These are phyloP conservation scores for Girardia tigrina DNA, from an alignment of 2,888 invertebrate species.

Conservation along the genomic window DNA sequence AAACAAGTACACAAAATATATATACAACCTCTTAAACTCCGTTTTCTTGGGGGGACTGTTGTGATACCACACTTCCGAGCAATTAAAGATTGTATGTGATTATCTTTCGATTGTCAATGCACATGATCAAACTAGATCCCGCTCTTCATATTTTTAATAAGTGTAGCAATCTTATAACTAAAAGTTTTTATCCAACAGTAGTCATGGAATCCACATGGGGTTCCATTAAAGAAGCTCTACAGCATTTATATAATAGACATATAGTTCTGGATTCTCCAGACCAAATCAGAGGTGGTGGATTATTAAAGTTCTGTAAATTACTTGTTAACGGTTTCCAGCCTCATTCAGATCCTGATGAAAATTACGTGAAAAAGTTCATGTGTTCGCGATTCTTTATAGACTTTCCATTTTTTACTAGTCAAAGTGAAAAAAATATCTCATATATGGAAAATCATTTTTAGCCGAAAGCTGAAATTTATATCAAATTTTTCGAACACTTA, in stretches of 20 bases:
- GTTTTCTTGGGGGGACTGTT: too few relatives aligned
- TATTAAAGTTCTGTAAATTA: background rate
- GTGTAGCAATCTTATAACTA: background rate
- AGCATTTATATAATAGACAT: background rate
- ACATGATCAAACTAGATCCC: too few relatives aligned
- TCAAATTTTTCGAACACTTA: background rate
- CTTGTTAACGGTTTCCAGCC: conserved; percentile 1
- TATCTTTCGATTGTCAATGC: too few relatives aligned
- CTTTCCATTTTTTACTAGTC: background rate
- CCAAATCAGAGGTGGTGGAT: conserved; percentile 15
- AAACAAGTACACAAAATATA: too few relatives aligned
- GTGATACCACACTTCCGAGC: too few relatives aligned
- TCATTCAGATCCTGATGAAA: conserved; percentile 1
- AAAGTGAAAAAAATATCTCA: background rate
- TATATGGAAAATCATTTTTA: background rate
- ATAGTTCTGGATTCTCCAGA: background rate
- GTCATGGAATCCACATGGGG: conserved; percentile 10
- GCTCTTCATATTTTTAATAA: background rate
- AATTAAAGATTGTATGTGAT: too few relatives aligned
- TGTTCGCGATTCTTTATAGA: background rate
- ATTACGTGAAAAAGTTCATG: background rate
- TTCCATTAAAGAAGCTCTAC: background rate
- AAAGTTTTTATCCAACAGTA: background rate
- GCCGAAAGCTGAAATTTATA: background rate
- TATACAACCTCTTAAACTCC: too few relatives aligned